Base-by-base conservation (phyloP, 2,888 invertebrate genomes). In the Luffia ferchaultella region DNA sequence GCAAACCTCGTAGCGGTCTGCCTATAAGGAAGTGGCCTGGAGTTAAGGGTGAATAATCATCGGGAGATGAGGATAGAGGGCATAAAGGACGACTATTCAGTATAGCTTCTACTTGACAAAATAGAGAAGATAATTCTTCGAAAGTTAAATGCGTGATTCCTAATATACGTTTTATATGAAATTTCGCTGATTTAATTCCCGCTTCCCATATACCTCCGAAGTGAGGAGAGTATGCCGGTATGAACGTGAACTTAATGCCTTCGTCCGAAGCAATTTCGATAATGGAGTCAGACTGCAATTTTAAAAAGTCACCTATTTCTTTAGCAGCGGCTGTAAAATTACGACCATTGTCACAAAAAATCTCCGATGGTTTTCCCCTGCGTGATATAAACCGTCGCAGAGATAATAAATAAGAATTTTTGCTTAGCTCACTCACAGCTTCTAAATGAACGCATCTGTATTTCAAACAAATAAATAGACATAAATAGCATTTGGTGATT, bases 161-260 rank as follows among this genome's bases (percentile, higher is more conserved):
- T 12, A 30, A 7, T 3, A 30, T 12, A 30, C 12, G 30, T 30
- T 30, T 12, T 30, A 30, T 7, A 30, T 30, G 5, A 12, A 7
- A 12, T 30, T 30, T 30, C 5, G 30, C 30, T 7, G 30, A 30
- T 30, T 30, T 30, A 3, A 12, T 30, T 12, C 54, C 56, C 1
- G 57, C 56, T 42, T 60, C 59, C 58, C 58, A 60, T 5, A 62
- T 46, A 1, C 60, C 60, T 18, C 57, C 60, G 43, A 57, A 57
- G 18, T 57, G 55, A 2, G 60, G 54, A 46, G 51, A 30, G 20
- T 42, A 50, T 1, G 60, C 46, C 1, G 62, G 58, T 5, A 55
- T 59, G 30, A 55, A 61, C 43, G 59, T 61, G 58, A 59, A 62
- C 16, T 53, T 49, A 9, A 55, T 60, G 16, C 58, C 51, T 12